A percentile compares a stretch with the other conserved stretches of the same genome.
Evolutionary conservation across 2,797 vertebrate genomes (phyloP).

Genomic region (Zalophus californianus): DNA sequence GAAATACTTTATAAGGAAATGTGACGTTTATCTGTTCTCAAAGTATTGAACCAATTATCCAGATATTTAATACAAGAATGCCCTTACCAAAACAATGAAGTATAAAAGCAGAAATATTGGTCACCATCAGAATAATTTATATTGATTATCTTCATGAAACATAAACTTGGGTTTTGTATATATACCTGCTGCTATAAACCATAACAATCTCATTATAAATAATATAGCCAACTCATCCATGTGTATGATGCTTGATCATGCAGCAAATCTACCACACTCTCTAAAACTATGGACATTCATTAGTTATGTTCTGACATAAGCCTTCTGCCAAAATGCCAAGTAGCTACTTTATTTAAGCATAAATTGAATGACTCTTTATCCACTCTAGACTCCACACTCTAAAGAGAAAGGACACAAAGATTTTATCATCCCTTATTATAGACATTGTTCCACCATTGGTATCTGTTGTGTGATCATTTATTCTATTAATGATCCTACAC

Average conservation of each 20-base stretch:
- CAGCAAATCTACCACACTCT: not conserved
- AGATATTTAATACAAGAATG: not conserved
- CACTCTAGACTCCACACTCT: not conserved
- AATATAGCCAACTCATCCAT: not conserved
- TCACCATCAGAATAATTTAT: not conserved
- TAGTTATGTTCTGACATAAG: not conserved
- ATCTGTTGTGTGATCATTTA: conserved; percentile 56
- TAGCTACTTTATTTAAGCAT: not conserved
- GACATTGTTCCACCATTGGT: not conserved
- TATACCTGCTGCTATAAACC: not conserved
- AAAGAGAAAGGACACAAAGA: not conserved
- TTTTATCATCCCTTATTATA: conserved; percentile 11
- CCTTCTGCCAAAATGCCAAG: not conserved
- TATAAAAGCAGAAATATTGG: not conserved
- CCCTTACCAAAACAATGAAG: not conserved
- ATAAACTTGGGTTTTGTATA: not conserved
- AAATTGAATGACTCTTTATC: conserved; percentile 5
- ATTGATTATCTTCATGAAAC: not conserved
- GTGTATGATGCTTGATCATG: not conserved
- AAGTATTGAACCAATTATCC: not conserved
- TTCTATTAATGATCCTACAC: conserved; percentile 36
- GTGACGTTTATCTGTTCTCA: not conserved
- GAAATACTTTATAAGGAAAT: not conserved
- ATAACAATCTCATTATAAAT: not conserved
- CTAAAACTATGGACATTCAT: not conserved